A percentile compares a stretch with the other conserved stretches of the same genome.
These are phyloP conservation scores for Hemicrepidius hirtus DNA, from an alignment of 2,888 invertebrate genomes.

Conservation along the genomic window DNA sequence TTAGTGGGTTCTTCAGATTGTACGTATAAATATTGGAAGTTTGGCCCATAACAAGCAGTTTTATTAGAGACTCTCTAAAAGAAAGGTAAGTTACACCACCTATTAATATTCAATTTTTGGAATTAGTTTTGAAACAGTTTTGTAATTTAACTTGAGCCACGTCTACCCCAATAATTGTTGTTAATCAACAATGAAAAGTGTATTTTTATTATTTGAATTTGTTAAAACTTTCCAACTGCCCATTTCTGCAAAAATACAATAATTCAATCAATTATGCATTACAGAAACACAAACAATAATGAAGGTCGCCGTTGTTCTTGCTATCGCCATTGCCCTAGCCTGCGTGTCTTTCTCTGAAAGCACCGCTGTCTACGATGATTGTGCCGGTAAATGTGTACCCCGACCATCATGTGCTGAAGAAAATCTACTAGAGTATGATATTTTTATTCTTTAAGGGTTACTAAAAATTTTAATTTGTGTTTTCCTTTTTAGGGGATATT, in stretches of 20 bases:
- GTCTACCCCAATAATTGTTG: no score
- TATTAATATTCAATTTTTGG: background rate
- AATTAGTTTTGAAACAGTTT: no score
- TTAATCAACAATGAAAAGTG: no score
- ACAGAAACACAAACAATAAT: background rate
- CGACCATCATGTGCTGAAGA: no score
- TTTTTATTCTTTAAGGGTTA: background rate
- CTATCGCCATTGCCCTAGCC: background rate
- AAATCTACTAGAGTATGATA: background rate
- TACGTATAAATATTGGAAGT: no score
- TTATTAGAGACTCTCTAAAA: background rate
- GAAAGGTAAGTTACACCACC: background rate
- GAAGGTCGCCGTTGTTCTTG: slow-evolving; percentile 11
- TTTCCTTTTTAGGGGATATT: background rate
- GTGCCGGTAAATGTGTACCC: no score
- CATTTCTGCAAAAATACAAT: no score
- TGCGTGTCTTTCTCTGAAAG: background rate
- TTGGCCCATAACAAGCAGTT: no score
- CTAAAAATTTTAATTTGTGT: background rate
- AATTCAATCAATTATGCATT: background rate
- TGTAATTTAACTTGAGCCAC: no score
- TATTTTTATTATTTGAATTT: no score
- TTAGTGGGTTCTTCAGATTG: no score
- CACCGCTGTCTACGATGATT: background rate
- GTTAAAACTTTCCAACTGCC: no score